phyloP scores from a whole-genome alignment of 2,797 vertebrate genomes.

The Smutsia temminckii region DNA sequence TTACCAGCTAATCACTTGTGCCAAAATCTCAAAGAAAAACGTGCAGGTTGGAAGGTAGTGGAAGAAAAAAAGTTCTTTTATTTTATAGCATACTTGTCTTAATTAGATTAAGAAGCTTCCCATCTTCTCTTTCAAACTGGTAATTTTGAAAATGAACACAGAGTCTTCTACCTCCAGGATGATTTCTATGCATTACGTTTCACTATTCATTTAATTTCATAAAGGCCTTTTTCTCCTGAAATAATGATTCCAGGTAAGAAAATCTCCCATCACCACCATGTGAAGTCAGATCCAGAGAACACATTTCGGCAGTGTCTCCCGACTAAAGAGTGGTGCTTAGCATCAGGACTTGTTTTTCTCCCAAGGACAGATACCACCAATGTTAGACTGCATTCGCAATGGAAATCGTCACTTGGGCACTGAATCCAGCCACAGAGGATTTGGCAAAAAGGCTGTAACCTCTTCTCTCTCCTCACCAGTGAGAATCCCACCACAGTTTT shows the following conservation, averaged over 20 bases:
- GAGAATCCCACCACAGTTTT: conserved; percentile 81
- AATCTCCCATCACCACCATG: background rate
- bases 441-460: conserved; percentile 79
- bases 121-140: conserved; percentile 15
- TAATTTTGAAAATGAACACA: background rate
- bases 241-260: conserved; percentile 59
- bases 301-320: background rate
- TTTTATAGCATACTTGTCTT: conserved; percentile 15
- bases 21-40: conserved; percentile 20
- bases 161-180: background rate
- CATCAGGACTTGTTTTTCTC: conserved; percentile 76
- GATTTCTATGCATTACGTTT: background rate
- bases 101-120: background rate
- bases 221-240: conserved; percentile 12
- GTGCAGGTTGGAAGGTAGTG: background rate
- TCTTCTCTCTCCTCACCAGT: conserved; percentile 75
- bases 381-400: conserved; percentile 62
- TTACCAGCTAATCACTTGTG: background rate
- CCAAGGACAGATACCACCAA: conserved; percentile 75
- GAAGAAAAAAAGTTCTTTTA: background rate
- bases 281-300: conserved; percentile 11
- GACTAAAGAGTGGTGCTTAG: conserved; percentile 34
- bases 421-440: conserved; percentile 78
- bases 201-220: conserved; percentile 13
- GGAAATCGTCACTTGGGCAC: conserved; percentile 77